Evolutionary conservation across 2,888 invertebrate genomes (phyloP), one percentile per base, ranked within the genome.

Genomic region (Orthonevra nobilis): DNA sequence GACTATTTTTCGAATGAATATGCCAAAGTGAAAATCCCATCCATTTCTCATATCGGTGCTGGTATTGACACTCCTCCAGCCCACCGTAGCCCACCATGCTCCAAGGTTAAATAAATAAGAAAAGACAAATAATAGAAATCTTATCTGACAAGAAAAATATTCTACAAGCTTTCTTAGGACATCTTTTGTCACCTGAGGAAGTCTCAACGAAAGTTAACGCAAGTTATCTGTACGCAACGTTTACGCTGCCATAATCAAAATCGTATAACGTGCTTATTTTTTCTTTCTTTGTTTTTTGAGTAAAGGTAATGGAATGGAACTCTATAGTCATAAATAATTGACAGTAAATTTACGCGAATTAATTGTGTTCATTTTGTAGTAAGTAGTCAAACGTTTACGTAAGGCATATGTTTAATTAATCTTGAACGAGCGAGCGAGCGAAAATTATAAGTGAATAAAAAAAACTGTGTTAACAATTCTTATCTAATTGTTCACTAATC

Each of bases 1-100:
- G 15, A 63, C 10, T 52, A 44, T 7, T 56, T 36, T 28, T 28
- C 14, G 15, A 73, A 56, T 40, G 63, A 64, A 63, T 52, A 64
- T 46, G 23, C 19, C 14, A 58, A 50, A 7, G 14, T 50, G 26
- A 48, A 42, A 56, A 54, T 19, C 56, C 32, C 46, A 20, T 70
- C 63, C 54, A 38, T 50, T 48, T 56, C 38, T 48, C 63, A 56
- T 72, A 54, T 48, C 38, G 23, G 23, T 6, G 12, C 17, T 46
- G 23, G 23, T 6, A n/a, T 12, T 46, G 40, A 64, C 64, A 48
- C 48, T 61, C 61, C 64, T 36, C 17, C 38, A 38, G 23, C 15
- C 32, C n/a, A n/a, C n/a, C n/a, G n/a, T n/a, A n/a, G 40, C 26
- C 19, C 19, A 30, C 38, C n/a, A 54, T 36, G 15, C 19, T 10